phyloP scores from a whole-genome alignment of 1,140 invertebrate species.

The Musca domestica region DNA sequence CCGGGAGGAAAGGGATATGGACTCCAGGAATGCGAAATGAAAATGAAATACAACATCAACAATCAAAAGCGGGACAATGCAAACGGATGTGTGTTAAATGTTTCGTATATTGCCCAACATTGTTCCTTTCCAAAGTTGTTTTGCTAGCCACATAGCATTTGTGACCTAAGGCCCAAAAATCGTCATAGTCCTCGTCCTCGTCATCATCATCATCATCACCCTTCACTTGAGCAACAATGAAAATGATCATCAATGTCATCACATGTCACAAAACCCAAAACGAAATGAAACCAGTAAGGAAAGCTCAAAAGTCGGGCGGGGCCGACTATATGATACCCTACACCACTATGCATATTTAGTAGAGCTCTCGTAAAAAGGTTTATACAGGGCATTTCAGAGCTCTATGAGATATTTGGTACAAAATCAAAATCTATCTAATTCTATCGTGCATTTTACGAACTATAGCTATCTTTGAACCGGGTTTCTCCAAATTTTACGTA shows the following conservation, averaged over 20 bases:
- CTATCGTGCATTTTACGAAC: no score
- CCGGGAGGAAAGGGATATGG: neutral
- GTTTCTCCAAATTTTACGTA: no score
- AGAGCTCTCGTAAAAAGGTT: no score
- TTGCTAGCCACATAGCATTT: neutral
- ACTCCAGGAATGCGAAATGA: slow-evolving; percentile 4
- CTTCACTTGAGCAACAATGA: slow-evolving; percentile 10
- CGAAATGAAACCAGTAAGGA: slow-evolving; percentile 7
- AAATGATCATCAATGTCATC: slow-evolving; percentile 19
- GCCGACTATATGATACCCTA: no score
- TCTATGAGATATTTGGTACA: no score
- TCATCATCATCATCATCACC: slow-evolving; percentile 7
- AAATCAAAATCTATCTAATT: no score
- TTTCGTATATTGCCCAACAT: slow-evolving; percentile 1
- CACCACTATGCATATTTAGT: no score
- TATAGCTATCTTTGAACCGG: no score
- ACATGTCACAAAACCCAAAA: slow-evolving; percentile 9
- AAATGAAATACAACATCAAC: slow-evolving; percentile 11
- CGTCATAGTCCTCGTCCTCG: neutral
- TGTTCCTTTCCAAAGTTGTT: neutral
- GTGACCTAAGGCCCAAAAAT: no score
- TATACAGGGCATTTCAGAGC: no score
- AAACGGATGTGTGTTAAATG: slow-evolving; percentile 21
- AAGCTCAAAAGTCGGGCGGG: no score
- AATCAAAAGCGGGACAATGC: neutral